Evolutionary conservation across 2,797 vertebrate species (phyloP).

Genomic region (Cyprinella venusta): DNA sequence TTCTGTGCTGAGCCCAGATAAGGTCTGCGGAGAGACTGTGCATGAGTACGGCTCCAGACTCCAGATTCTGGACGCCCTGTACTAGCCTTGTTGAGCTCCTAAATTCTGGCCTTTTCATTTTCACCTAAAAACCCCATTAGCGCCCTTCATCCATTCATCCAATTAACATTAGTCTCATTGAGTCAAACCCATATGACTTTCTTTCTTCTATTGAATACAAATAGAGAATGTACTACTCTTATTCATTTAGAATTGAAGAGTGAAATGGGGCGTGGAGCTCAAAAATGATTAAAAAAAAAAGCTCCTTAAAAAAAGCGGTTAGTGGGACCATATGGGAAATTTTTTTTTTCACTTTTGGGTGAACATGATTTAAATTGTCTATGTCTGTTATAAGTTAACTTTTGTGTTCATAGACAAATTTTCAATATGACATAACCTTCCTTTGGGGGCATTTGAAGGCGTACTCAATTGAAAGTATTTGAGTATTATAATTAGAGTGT

Average conservation of each 20-base stretch:
- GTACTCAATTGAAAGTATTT: background rate
- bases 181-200: background rate
- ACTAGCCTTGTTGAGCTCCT: background rate
- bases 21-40: constrained; percentile 48
- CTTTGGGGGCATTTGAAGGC: background rate
- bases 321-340: background rate
- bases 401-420: background rate
- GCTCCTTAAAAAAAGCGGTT: background rate
- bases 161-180: background rate
- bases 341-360: background rate
- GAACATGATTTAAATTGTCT: background rate
- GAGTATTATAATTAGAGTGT: no score
- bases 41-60: constrained; percentile 35
- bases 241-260: background rate
- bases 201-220: background rate
- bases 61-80: constrained; percentile 11
- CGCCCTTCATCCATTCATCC: background rate
- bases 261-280: background rate
- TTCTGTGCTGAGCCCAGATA: constrained; percentile 20
- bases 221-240: background rate
- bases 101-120: constrained; percentile 24
- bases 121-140: constrained; percentile 25
- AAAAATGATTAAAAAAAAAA: background rate
- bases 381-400: no score
- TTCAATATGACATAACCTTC: background rate